Percentiles rank a stretch among this genome's conserved stretches.
Conservation (phyloP, 2,113 vertebrate species). For the Phycodurus eques region DNA sequence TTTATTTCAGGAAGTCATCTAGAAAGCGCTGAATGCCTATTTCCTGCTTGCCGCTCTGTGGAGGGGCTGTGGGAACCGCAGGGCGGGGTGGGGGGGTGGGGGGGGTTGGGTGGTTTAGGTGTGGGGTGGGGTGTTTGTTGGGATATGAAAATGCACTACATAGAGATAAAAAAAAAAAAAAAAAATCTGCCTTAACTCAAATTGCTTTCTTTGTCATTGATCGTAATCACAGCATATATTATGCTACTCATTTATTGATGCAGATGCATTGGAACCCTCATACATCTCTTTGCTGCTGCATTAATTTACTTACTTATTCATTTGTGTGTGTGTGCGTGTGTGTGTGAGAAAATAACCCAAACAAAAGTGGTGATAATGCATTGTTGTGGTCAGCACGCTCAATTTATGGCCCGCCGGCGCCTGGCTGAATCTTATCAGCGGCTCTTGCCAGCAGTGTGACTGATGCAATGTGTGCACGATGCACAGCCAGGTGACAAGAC, state of each 20-base stretch:
- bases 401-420: conserved; percentile 30
- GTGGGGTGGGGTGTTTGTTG: background rate
- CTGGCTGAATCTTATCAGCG: conserved; percentile 27
- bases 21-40: conserved; percentile 67
- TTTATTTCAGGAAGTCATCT: conserved; percentile 71
- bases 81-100: conserved; percentile 1
- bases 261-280: conserved; percentile 34
- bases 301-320: conserved; percentile 15
- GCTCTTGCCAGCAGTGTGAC: conserved; percentile 19
- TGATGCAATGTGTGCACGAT: conserved; percentile 29
- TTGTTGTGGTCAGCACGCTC: conserved; percentile 50
- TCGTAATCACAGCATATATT: conserved; percentile 56
- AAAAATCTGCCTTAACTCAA: conserved; percentile 46
- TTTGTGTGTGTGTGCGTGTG: conserved; percentile 7
- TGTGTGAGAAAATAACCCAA: conserved; percentile 36
- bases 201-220: conserved; percentile 48
- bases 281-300: conserved; percentile 26
- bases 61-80: conserved; percentile 11
- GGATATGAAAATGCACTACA: conserved; percentile 53
- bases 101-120: too few relatives aligned
- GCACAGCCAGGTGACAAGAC: conserved; percentile 2
- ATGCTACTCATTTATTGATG: conserved; percentile 54
- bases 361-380: conserved; percentile 36
- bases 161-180: conserved; percentile 29
- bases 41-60: conserved; percentile 50